These are phyloP conservation scores for Poecilia velifera DNA, from an alignment of 2,797 vertebrate species.

Conservation along the genomic window DNA sequence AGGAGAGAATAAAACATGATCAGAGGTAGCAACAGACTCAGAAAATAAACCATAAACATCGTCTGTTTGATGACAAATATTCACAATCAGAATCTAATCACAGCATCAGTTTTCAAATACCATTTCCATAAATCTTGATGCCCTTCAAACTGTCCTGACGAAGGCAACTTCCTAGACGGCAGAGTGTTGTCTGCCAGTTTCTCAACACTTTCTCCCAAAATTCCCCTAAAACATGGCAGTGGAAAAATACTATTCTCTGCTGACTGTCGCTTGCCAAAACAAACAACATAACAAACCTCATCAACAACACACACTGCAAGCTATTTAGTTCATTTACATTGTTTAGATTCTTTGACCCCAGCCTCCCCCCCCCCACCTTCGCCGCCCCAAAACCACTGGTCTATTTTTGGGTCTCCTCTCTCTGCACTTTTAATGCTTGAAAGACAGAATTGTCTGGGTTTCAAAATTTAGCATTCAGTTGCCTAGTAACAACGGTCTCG, in stretches of 20 bases:
- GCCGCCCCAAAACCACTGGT: slow-evolving; percentile 6
- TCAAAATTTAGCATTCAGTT: slow-evolving; percentile 86
- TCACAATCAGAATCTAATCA: background rate
- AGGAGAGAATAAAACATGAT: slow-evolving; percentile 1
- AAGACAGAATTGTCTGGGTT: slow-evolving; percentile 75
- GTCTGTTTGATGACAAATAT: background rate
- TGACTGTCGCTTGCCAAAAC: slow-evolving; percentile 56
- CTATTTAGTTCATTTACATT: slow-evolving; percentile 60
- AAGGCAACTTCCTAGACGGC: slow-evolving; percentile 22
- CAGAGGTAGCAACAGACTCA: background rate
- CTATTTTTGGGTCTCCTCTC: slow-evolving; percentile 74
- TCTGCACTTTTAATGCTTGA: slow-evolving; percentile 75
- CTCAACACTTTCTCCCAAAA: slow-evolving; percentile 46
- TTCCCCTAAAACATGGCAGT: slow-evolving; percentile 46
- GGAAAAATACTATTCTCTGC: slow-evolving; percentile 71
- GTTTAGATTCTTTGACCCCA: slow-evolving; percentile 47
- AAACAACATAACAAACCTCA: slow-evolving; percentile 69
- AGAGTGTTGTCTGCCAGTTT: slow-evolving; percentile 53
- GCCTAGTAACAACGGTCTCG: slow-evolving; percentile 79
- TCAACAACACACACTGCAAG: slow-evolving; percentile 41
- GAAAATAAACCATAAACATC: background rate
- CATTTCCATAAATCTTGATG: slow-evolving; percentile 34
- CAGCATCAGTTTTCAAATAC: background rate
- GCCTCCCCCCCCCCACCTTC: background rate
- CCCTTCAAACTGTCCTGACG: slow-evolving; percentile 31